Percentiles rank a stretch among this genome's conserved stretches.
Evolutionary conservation across 2,113 vertebrate genomes (phyloP).

Genomic region (Prinia subflava): DNA sequence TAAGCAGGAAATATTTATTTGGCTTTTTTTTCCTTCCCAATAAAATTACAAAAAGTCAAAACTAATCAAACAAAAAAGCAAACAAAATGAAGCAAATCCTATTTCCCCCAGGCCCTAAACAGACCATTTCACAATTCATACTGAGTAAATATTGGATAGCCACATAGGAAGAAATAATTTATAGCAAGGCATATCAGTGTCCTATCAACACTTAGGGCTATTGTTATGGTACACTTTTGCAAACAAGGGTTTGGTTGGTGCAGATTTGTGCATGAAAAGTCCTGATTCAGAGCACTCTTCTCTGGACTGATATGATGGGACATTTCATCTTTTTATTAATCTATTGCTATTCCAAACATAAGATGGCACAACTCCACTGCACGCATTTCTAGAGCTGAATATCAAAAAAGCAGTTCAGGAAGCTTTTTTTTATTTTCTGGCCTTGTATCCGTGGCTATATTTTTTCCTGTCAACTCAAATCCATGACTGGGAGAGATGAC

Average conservation of each 20-base stretch:
- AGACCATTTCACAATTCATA: neutral
- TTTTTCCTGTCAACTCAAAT: neutral
- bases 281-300: neutral
- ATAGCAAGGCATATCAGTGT: neutral
- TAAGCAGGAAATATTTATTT: neutral
- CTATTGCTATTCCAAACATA: neutral
- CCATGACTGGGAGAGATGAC: neutral
- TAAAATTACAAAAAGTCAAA: neutral
- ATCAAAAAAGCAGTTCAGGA: neutral
- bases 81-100: neutral
- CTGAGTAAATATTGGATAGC: neutral
- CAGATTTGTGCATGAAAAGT: neutral
- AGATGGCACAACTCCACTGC: neutral
- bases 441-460: neutral
- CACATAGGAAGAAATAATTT: neutral
- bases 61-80: neutral
- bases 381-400: neutral
- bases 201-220: neutral
- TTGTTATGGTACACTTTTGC: neutral
- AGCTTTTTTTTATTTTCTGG: neutral
- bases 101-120: rapidly evolving
- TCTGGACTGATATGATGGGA: neutral
- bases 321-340: neutral
- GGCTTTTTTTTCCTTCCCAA: neutral
- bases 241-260: neutral